These are phyloP conservation scores for Sinella curviseta DNA, from an alignment of 1,140 invertebrate genomes.

Conservation along the genomic window DNA sequence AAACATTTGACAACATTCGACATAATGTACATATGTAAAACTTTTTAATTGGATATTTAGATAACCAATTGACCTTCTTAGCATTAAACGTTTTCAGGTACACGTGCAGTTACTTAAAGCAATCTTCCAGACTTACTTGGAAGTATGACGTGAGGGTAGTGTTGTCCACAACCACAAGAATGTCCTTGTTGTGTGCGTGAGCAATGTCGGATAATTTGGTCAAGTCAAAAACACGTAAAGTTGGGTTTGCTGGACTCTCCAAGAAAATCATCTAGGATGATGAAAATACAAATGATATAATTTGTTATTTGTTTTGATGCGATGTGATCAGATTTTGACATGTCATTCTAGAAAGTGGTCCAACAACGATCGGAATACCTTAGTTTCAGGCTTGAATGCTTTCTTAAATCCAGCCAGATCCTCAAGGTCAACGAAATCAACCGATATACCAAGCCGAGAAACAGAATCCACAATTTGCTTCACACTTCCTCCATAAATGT, in stretches of 20 bases:
- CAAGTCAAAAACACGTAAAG: constrained; percentile 89
- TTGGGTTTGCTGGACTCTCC: constrained; percentile 97
- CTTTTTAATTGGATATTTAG: background rate
- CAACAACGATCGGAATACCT: too few relatives aligned
- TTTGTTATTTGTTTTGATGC: too few relatives aligned
- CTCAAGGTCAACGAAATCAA: constrained; percentile 79
- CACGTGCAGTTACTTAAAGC: background rate
- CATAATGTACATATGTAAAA: too few relatives aligned
- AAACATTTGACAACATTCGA: constrained; percentile 36
- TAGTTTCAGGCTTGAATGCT: constrained; percentile 79
- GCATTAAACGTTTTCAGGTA: background rate
- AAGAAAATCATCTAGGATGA: constrained; percentile 84
- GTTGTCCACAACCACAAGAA: constrained; percentile 93
- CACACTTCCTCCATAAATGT: constrained; percentile 92
- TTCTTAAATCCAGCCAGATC: constrained; percentile 67
- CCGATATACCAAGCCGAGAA: constrained; percentile 65
- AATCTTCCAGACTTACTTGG: constrained; percentile 61
- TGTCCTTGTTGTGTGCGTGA: constrained; percentile 62
- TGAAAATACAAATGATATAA: constrained; percentile 26
- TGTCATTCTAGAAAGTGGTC: too few relatives aligned
- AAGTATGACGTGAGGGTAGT: constrained; percentile 95
- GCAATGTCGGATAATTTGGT: constrained; percentile 68
- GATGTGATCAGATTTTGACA: background rate
- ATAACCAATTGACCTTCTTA: background rate
- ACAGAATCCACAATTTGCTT: constrained; percentile 59